Conservation (phyloP, 2,888 invertebrate genomes). For the Tenthredo scrophulariae region DNA sequence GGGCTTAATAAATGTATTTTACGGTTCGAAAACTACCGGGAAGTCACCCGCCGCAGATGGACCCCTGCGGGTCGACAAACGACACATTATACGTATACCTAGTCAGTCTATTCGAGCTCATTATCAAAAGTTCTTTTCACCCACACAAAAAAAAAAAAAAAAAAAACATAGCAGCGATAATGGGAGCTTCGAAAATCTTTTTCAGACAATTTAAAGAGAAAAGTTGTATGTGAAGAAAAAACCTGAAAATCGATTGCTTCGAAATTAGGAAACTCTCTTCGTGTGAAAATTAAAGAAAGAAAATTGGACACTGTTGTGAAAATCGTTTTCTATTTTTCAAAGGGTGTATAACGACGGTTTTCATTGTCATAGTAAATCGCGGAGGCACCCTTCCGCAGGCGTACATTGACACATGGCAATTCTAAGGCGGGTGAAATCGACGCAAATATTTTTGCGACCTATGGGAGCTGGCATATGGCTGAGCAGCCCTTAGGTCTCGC, state of each 20-base stretch:
- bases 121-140: background rate
- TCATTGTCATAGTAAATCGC: slow-evolving; percentile 16
- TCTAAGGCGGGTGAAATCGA: slow-evolving; percentile 48
- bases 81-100: background rate
- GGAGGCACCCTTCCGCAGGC: slow-evolving; percentile 3
- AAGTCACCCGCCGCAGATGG: slow-evolving; percentile 61
- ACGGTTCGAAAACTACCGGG: slow-evolving; percentile 45
- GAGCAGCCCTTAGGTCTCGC: slow-evolving; percentile 39
- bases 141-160: background rate
- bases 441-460: slow-evolving; percentile 54
- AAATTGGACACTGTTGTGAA: background rate
- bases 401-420: slow-evolving; percentile 49
- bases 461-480: slow-evolving; percentile 54
- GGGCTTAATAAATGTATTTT: slow-evolving; percentile 42
- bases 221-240: too few species aligned
- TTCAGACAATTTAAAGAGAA: too few species aligned
- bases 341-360: slow-evolving; percentile 14
- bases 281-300: background rate
- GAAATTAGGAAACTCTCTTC: background rate
- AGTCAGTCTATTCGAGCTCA: background rate
- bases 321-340: slow-evolving; percentile 19
- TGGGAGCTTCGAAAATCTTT: too few species aligned
- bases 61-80: slow-evolving; percentile 64
- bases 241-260: background rate
- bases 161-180: background rate